Conservation (phyloP, 1,140 invertebrate genomes). For the Cotesia vestalis region DNA sequence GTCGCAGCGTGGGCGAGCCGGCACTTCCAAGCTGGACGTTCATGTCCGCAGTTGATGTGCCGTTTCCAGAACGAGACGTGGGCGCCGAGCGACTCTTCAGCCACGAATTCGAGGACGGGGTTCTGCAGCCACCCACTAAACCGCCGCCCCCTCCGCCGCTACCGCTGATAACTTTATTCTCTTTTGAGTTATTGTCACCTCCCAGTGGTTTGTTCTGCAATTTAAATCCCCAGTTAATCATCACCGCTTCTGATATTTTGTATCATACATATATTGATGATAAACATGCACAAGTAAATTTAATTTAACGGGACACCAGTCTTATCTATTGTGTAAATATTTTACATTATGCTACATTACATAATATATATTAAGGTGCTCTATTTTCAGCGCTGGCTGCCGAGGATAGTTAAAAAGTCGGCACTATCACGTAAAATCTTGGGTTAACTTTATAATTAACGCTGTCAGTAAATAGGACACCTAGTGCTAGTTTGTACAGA, state of each 20-base stretch:
- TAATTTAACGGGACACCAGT: no score
- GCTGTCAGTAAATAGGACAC: constrained; percentile 51
- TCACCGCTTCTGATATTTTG: neutral
- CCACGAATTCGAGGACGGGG: constrained; percentile 58
- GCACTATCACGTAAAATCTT: constrained; percentile 22
- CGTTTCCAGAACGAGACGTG: constrained; percentile 56
- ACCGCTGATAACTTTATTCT: constrained; percentile 36
- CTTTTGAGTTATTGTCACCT: constrained; percentile 51
- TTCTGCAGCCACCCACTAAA: constrained; percentile 47
- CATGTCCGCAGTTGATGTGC: constrained; percentile 63
- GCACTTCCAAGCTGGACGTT: constrained; percentile 66
- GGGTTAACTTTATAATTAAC: constrained; percentile 57
- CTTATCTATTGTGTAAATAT: neutral
- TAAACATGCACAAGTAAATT: no score
- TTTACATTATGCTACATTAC: neutral
- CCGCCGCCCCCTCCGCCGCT: constrained; percentile 44
- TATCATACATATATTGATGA: neutral
- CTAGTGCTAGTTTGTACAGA: constrained; percentile 32
- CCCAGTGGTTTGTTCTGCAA: constrained; percentile 58
- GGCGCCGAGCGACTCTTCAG: constrained; percentile 56
- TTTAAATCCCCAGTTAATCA: constrained; percentile 1
- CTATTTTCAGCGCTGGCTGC: no score
- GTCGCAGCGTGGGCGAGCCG: constrained; percentile 64
- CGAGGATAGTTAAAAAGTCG: neutral
- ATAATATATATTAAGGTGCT: no score